A percentile compares a stretch with the other conserved stretches of the same genome.
Evolutionary conservation across 2,113 vertebrate species (phyloP).

Genomic region (Nannospalax galili): DNA sequence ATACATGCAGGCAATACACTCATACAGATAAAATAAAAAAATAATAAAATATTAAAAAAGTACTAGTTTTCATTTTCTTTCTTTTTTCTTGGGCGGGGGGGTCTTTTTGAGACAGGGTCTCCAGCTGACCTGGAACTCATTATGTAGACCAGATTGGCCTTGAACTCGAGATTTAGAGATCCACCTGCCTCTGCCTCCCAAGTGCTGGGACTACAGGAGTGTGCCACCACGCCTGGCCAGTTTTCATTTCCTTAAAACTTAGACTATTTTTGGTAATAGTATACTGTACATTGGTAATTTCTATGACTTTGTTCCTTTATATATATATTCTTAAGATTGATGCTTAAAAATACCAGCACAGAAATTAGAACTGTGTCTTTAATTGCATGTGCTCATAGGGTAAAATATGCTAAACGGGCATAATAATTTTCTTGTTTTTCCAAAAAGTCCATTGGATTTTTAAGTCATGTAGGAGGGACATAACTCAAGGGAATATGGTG

Average conservation of each 20-base stretch:
- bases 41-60: too few species aligned
- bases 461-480: constrained; percentile 42
- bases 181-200: too few species aligned
- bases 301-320: constrained; percentile 71
- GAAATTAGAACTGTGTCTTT: constrained; percentile 63
- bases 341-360: constrained; percentile 61
- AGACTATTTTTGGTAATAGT: constrained; percentile 77
- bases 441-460: constrained; percentile 64
- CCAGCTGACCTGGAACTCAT: too few species aligned
- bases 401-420: constrained; percentile 68
- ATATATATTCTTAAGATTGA: constrained; percentile 61
- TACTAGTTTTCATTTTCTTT: too few species aligned
- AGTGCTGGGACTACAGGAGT: too few species aligned
- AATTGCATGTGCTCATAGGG: constrained; percentile 63
- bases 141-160: too few species aligned
- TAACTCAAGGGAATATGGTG: constrained; percentile 37
- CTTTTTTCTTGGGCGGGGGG: too few species aligned
- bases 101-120: too few species aligned
- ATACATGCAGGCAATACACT: too few species aligned
- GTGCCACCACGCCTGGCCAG: too few species aligned
- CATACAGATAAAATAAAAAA: too few species aligned
- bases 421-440: constrained; percentile 66
- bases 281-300: constrained; percentile 81
- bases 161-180: too few species aligned
- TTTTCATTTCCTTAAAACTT: constrained; percentile 73